Conservation (phyloP, 2,113 vertebrate genomes). For the Sarotherodon lohbergeri region DNA sequence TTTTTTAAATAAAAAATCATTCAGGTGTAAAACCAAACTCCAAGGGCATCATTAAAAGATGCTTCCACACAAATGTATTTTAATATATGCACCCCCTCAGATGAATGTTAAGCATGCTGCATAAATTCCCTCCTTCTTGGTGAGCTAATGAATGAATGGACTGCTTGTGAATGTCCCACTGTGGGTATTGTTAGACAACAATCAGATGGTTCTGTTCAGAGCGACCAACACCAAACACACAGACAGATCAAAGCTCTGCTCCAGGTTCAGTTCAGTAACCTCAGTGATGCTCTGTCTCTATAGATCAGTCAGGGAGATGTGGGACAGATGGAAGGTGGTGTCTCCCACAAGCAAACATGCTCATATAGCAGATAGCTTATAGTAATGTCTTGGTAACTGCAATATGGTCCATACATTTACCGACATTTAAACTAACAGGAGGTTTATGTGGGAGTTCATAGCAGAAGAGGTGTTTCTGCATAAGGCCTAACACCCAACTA, state of each 20-base stretch:
- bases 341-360: not conserved
- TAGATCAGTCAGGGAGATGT: not conserved
- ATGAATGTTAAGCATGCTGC: constrained; percentile 23
- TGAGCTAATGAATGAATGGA: constrained; percentile 40
- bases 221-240: not conserved
- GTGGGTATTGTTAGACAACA: constrained; percentile 2
- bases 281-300: not conserved
- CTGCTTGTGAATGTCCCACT: constrained; percentile 33
- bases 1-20: not conserved
- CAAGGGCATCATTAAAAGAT: constrained; percentile 36
- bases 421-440: not conserved
- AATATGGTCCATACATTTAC: not conserved
- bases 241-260: constrained; percentile 41
- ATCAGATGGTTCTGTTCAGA: not conserved
- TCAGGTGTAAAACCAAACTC: constrained; percentile 6
- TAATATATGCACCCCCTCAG: constrained; percentile 44
- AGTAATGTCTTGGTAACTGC: not conserved
- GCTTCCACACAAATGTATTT: constrained; percentile 15
- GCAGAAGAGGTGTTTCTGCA: not conserved
- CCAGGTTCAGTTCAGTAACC: constrained; percentile 8
- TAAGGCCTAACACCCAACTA: not conserved
- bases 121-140: constrained; percentile 18
- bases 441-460: not conserved
- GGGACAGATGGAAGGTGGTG: not conserved
- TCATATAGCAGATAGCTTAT: not conserved